Evolutionary conservation across 1,140 invertebrate genomes (phyloP), one percentile per base, ranked within the genome.

Genomic region (Acromyrmex charruanus): DNA sequence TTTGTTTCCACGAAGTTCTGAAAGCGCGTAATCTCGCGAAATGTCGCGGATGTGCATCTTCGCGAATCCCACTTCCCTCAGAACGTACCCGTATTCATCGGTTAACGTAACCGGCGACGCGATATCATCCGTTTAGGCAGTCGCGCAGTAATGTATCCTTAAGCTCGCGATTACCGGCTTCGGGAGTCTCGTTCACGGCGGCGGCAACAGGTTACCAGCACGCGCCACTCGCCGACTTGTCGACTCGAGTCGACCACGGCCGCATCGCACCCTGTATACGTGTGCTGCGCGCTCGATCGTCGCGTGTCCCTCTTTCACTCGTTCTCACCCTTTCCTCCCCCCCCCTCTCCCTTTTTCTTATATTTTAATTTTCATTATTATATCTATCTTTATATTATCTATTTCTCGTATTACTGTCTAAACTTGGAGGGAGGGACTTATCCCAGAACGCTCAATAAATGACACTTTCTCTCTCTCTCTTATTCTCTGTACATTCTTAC

Each of bases 161-260:
- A 91, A 91, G 87, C 90, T 91, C 85, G 77, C 87, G 90, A 91
- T 91, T 91, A 91, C 87, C 89, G 89, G 90, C 89, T 87, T 86
- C 90, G 77, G 39, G 75, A 91, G 84, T 89, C 88, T 91, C 77
- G 85, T 91, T 91, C 89, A 80, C 81, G 77, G 86, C 77, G 89
- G 89, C 81, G 87, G 92, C 92, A 92, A 93, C 88, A 92, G 87
- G 88, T 91, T 91, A 91, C 77, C 88, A 85, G 85, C 90, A 91
- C 89, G 89, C 90, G 91, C 87, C 87, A 79, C 72, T 87, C 69
- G 89, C 58, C 88, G 89, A 90, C 66, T 89, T 63, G 89, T 71
- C 86, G 89, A 90, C 71, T 90, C 81, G 89, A 69, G 72, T 85
- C 89, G 89, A 65, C 86, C 86, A 90, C 89, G 88, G 86, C 55